Conservation (phyloP, 2,888 invertebrate genomes). For the Dichetophora obliterata region DNA sequence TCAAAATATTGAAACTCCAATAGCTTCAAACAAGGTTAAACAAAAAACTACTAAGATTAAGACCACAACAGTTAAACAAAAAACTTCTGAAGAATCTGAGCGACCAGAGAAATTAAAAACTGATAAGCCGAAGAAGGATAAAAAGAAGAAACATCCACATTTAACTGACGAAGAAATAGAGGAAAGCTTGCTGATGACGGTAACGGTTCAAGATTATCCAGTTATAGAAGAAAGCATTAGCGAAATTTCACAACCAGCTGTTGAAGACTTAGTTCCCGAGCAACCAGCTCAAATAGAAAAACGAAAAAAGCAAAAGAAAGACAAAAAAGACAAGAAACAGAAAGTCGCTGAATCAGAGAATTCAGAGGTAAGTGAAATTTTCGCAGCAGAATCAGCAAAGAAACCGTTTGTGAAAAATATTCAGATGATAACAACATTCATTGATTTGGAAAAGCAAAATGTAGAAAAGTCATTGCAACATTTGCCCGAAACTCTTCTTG, state of each 20-base stretch:
- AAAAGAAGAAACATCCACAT: slow-evolving; percentile 13
- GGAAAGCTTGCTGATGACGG: neutral
- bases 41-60: slow-evolving; percentile 2
- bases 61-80: neutral
- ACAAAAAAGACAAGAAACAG: slow-evolving; percentile 28
- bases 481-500: neutral
- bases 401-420: neutral
- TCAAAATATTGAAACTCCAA: slow-evolving; percentile 32
- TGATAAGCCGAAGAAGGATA: slow-evolving; percentile 29
- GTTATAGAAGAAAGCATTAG: neutral
- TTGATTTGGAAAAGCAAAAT: neutral
- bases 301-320: slow-evolving; percentile 23
- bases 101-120: slow-evolving; percentile 29
- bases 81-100: neutral
- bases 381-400: neutral
- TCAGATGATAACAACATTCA: neutral
- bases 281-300: slow-evolving; percentile 28
- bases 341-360: neutral
- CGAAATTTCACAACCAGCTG: neutral
- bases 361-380: neutral
- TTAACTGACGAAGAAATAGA: neutral
- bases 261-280: neutral
- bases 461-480: neutral
- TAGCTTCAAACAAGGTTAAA: neutral
- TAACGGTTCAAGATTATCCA: too few species aligned